Conservation (phyloP, 2,113 vertebrate species). For the Tonatia bakeri region DNA sequence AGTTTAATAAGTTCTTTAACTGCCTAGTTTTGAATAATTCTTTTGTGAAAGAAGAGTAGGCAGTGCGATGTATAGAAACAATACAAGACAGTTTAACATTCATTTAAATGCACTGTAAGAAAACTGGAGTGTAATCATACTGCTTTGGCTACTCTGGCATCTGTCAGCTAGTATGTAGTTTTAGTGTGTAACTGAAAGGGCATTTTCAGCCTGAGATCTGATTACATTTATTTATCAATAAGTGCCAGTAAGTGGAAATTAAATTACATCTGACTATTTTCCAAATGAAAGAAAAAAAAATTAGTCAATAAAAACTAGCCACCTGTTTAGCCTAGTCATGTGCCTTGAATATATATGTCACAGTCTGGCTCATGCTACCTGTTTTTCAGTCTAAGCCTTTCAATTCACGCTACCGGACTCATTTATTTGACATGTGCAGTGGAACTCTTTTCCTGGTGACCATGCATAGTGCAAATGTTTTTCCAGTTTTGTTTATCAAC, state of each 20-base stretch:
- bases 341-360: constrained; percentile 57
- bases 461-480: background rate
- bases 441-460: background rate
- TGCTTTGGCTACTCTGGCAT: constrained; percentile 1
- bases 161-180: background rate
- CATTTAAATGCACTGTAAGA: constrained; percentile 21
- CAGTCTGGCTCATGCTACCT: background rate
- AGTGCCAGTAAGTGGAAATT: constrained; percentile 48
- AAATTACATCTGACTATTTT: constrained; percentile 25
- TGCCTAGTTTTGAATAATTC: constrained; percentile 16
- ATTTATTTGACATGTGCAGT: background rate
- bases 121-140: background rate
- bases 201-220: constrained; percentile 20
- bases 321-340: constrained; percentile 56
- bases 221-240: constrained; percentile 38
- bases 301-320: constrained; percentile 5
- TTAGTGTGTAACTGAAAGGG: constrained; percentile 41
- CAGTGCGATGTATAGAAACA: background rate
- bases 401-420: background rate
- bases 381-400: background rate
- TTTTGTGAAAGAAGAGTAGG: constrained; percentile 32
- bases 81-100: background rate
- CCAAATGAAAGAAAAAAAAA: constrained; percentile 43
- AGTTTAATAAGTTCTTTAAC: constrained; percentile 27
- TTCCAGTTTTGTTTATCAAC: constrained; percentile 27